Evolutionary conservation across 1,140 invertebrate genomes (phyloP).

Genomic region (Zaprionus ghesquierei): DNA sequence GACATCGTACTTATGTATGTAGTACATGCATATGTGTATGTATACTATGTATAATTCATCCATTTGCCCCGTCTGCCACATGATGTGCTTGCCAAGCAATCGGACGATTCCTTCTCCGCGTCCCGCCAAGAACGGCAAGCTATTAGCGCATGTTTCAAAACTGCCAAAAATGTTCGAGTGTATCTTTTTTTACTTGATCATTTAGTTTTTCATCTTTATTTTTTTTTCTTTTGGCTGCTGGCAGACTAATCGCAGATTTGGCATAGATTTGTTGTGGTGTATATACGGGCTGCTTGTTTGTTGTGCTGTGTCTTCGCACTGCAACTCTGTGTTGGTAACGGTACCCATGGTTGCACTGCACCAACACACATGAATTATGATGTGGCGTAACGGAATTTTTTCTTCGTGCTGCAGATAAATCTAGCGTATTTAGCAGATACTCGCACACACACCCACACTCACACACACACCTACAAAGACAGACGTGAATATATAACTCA

Average conservation of each 20-base stretch:
- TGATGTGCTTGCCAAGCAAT: constrained; percentile 10
- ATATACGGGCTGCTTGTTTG: neutral
- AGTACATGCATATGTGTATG: too few species aligned
- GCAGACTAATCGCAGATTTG: neutral
- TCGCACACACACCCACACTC: constrained; percentile 18
- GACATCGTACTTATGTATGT: neutral
- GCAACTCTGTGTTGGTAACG: constrained; percentile 28
- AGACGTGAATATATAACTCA: constrained; percentile 42
- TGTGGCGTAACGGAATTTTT: constrained; percentile 50
- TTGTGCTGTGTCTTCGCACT: neutral
- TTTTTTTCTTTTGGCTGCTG: neutral
- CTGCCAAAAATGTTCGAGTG: constrained; percentile 20
- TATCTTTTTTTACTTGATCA: neutral
- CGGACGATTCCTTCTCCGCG: neutral
- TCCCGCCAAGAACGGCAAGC: neutral
- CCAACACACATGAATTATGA: constrained; percentile 24
- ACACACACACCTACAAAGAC: constrained; percentile 4
- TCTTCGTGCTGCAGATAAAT: constrained; percentile 28
- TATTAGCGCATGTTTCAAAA: constrained; percentile 38
- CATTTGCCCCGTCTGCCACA: constrained; percentile 26
- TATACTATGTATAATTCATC: constrained; percentile 24
- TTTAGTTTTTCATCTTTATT: neutral
- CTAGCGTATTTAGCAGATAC: constrained; percentile 45
- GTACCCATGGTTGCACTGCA: constrained; percentile 26
- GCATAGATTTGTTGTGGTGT: constrained; percentile 1